A percentile compares a stretch with the other conserved stretches of the same genome.
phyloP scores from a whole-genome alignment of 2,113 vertebrate species.

The Drymodes brunneopygia region DNA sequence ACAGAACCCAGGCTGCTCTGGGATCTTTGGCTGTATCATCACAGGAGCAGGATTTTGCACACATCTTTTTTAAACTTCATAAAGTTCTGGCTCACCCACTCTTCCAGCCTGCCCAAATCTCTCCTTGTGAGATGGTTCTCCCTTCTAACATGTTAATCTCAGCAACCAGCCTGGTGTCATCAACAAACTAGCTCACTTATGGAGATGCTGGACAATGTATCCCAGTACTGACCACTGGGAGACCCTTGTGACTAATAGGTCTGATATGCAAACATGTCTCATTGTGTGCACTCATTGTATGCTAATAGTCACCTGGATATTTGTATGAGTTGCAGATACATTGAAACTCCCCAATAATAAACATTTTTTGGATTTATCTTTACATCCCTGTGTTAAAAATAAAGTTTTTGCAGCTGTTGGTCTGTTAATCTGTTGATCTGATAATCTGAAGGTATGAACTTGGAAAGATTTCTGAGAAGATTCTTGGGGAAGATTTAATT shows the following conservation, averaged over 20 bases:
- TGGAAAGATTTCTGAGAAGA: not conserved
- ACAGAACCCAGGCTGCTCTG: not conserved
- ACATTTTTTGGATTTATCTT: not conserved
- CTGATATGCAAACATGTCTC: not conserved
- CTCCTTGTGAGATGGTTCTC: not conserved
- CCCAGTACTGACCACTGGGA: not conserved
- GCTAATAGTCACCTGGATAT: not conserved
- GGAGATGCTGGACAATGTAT: too few species aligned
- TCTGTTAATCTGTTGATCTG: not conserved
- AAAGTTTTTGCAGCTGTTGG: fast-evolving
- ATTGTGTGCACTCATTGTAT: fast-evolving
- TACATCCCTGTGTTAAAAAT: not conserved
- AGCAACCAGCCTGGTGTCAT: not conserved
- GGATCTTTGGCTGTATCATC: too few species aligned
- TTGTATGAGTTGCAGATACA: not conserved
- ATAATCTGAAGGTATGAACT: not conserved
- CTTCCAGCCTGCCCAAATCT: not conserved
- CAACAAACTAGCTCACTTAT: not conserved
- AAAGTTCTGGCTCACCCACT: not conserved
- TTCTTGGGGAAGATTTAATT: not conserved
- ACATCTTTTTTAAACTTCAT: not conserved
- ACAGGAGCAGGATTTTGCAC: not conserved
- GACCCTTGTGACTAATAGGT: not conserved
- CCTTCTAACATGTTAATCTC: not conserved
- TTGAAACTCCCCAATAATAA: not conserved